A percentile compares a stretch with the other conserved stretches of the same genome.
Evolutionary conservation across 2,797 vertebrate species (phyloP).

Genomic region (Sebastes matsubarae): DNA sequence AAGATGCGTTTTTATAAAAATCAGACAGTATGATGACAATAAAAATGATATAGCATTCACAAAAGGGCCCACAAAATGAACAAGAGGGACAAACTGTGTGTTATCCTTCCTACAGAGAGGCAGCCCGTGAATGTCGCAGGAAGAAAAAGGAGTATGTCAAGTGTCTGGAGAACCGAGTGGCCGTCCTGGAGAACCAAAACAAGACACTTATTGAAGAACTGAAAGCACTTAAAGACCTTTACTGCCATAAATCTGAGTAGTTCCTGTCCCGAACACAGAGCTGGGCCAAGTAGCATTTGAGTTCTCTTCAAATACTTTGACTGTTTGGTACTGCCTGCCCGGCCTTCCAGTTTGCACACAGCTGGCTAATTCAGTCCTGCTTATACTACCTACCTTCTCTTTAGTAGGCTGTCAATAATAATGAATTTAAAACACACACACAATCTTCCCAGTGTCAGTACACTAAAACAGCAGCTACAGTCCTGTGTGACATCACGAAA

Average conservation of each 20-base stretch:
- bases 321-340: conserved; percentile 42
- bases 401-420: not conserved
- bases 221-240: conserved; percentile 99
- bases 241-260: conserved; percentile 99
- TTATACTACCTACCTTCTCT: not conserved
- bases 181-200: conserved; percentile 99
- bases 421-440: not conserved
- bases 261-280: conserved; percentile 15
- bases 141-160: conserved; percentile 99
- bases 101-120: conserved; percentile 86
- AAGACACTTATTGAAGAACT: conserved; percentile 98
- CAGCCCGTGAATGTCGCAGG: conserved; percentile 95
- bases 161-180: conserved; percentile 98
- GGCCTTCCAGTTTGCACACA: conserved; percentile 32
- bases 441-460: not conserved
- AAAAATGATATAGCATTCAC: not conserved
- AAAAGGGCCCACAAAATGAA: not conserved
- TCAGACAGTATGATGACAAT: not conserved
- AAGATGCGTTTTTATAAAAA: not conserved
- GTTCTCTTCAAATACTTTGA: conserved; percentile 55
- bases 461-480: not conserved
- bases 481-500: not conserved
- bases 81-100: not conserved
- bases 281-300: conserved; percentile 50
- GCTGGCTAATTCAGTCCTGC: conserved; percentile 2